Percentiles rank a stretch among this genome's conserved stretches.
Evolutionary conservation across 1,140 invertebrate genomes (phyloP).

Genomic region (Drosophila rhopaloa): DNA sequence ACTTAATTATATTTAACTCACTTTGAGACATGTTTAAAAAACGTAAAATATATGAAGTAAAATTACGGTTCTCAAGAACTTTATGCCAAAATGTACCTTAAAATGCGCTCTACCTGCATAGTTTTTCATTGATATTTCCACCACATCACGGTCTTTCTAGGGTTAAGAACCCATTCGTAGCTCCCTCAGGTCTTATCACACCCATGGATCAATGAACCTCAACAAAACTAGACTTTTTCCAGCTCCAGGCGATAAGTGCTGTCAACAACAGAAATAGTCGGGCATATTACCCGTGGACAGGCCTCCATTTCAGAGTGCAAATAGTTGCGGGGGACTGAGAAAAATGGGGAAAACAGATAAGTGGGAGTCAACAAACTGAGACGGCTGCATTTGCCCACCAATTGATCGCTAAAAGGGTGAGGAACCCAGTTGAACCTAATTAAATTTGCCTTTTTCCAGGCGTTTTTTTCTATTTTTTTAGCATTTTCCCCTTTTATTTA

Average conservation of each 20-base stretch:
- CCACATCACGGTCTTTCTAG: slow-evolving; percentile 1
- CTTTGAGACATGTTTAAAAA: neutral
- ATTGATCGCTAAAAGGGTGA: slow-evolving; percentile 52
- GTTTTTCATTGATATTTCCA: slow-evolving; percentile 4
- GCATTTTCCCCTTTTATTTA: slow-evolving; percentile 13
- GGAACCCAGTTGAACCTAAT: slow-evolving; percentile 70
- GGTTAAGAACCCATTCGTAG: slow-evolving; percentile 12
- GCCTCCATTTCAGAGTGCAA: slow-evolving; percentile 50
- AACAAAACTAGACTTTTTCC: slow-evolving; percentile 43
- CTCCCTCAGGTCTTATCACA: slow-evolving; percentile 47
- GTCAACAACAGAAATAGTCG: slow-evolving; percentile 48
- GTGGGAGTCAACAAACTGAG: slow-evolving; percentile 56
- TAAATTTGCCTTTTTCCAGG: slow-evolving; percentile 53
- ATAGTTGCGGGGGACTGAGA: slow-evolving; percentile 12
- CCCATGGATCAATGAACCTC: slow-evolving; percentile 74
- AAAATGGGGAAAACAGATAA: slow-evolving; percentile 34
- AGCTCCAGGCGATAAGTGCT: slow-evolving; percentile 44
- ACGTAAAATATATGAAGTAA: neutral
- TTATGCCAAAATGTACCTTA: too few relatives aligned
- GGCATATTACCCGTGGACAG: slow-evolving; percentile 8
- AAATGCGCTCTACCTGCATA: neutral
- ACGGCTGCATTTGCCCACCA: slow-evolving; percentile 62
- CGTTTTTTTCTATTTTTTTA: slow-evolving; percentile 4
- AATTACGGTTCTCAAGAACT: too few relatives aligned
- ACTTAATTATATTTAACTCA: slow-evolving; percentile 5